phyloP scores from a whole-genome alignment of 2,888 invertebrate species.

The Plusia festucae region DNA sequence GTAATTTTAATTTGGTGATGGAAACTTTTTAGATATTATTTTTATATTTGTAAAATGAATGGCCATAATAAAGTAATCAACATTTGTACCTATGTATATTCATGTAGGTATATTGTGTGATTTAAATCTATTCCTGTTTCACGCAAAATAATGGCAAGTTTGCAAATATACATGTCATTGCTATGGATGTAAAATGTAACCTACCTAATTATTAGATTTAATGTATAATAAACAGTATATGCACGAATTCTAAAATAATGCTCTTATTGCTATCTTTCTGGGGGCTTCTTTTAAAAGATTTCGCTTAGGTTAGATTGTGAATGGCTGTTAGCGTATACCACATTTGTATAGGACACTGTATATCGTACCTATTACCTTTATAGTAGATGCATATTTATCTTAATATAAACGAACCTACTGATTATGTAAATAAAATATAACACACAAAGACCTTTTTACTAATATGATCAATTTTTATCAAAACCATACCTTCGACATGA shows the following conservation, averaged over 20 bases:
- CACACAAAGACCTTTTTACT: constrained; percentile 49
- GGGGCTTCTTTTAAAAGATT: constrained; percentile 28
- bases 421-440: constrained; percentile 59
- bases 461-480: constrained; percentile 20
- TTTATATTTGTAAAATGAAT: constrained; percentile 25
- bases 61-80: constrained; percentile 32
- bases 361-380: constrained; percentile 37
- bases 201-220: constrained; percentile 8
- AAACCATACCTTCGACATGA: constrained; percentile 7
- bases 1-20: constrained; percentile 41
- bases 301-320: constrained; percentile 52
- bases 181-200: constrained; percentile 39
- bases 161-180: constrained; percentile 26
- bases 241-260: constrained; percentile 9
- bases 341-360: constrained; percentile 39
- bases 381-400: constrained; percentile 47
- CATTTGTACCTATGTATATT: constrained; percentile 47
- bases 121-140: constrained; percentile 23
- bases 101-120: constrained; percentile 39
- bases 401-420: constrained; percentile 49
- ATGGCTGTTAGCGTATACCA: constrained; percentile 36
- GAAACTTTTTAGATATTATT: constrained; percentile 25
- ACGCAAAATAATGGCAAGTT: constrained; percentile 32
- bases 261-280: constrained; percentile 21
- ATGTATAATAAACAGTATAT: constrained; percentile 13